Conservation (phyloP, 2,888 invertebrate genomes). For the Elysia crispata region DNA sequence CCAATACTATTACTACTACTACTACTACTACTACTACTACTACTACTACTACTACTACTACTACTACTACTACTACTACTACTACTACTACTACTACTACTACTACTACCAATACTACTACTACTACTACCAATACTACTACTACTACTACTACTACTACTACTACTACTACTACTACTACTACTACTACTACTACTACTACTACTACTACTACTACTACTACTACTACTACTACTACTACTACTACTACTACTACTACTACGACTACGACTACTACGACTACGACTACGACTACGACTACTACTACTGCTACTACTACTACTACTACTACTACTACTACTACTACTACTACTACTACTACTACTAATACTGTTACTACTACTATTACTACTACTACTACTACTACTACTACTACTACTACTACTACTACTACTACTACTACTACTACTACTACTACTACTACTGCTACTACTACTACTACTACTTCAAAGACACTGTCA, state of each 20-base stretch:
- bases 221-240: background rate
- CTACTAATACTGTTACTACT: no score
- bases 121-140: no score
- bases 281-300: background rate
- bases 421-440: background rate
- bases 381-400: constrained; percentile 41
- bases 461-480: constrained; percentile 11
- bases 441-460: constrained; percentile 5
- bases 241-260: background rate
- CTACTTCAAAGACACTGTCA: background rate
- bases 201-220: no score
- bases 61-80: constrained; percentile 16
- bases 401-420: background rate
- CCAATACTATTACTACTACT: background rate
- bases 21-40: constrained; percentile 5
- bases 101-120: no score
- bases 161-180: no score
- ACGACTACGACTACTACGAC: constrained; percentile 12
- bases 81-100: background rate
- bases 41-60: background rate
- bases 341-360: no score
- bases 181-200: constrained; percentile 39
- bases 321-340: no score
- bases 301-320: no score
- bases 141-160: no score